A percentile compares a stretch with the other conserved stretches of the same genome.
Conservation (phyloP, 1,140 invertebrate genomes). For the Sinella curviseta region DNA sequence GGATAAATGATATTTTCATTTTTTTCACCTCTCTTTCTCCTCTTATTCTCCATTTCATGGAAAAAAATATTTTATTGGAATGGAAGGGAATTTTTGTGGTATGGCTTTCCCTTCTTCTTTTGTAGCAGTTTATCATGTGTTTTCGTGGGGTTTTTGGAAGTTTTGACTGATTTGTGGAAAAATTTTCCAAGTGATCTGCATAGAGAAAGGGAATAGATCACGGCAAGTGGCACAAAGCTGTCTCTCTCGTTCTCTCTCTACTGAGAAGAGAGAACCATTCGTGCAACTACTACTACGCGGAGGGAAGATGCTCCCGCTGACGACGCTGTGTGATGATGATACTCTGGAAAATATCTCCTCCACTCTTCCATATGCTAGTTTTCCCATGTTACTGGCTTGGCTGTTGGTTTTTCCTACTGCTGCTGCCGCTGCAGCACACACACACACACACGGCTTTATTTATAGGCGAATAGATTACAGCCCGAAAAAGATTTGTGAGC, state of each 20-base stretch:
- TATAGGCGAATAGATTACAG: conserved; percentile 25
- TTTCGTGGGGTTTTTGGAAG: no score
- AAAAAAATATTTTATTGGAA: no score
- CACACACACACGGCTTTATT: neutral
- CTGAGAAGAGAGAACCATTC: no score
- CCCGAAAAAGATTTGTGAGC: conserved; percentile 8
- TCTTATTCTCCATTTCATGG: no score
- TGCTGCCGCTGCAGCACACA: neutral
- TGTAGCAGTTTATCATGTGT: no score
- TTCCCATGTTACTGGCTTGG: neutral
- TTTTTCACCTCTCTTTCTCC: no score
- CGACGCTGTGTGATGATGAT: no score
- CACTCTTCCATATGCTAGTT: neutral
- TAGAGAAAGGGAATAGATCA: neutral
- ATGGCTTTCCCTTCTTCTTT: no score
- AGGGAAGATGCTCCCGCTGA: no score
- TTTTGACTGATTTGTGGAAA: conserved; percentile 17
- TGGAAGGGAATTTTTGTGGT: no score
- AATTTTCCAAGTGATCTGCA: conserved; percentile 5
- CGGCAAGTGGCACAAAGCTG: neutral
- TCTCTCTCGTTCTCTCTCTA: neutral
- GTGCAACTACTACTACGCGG: no score
- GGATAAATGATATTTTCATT: no score
- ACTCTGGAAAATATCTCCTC: neutral
- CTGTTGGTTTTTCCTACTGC: neutral